These are phyloP conservation scores for Cottus gobio DNA, from an alignment of 2,113 vertebrate genomes.

Conservation along the genomic window DNA sequence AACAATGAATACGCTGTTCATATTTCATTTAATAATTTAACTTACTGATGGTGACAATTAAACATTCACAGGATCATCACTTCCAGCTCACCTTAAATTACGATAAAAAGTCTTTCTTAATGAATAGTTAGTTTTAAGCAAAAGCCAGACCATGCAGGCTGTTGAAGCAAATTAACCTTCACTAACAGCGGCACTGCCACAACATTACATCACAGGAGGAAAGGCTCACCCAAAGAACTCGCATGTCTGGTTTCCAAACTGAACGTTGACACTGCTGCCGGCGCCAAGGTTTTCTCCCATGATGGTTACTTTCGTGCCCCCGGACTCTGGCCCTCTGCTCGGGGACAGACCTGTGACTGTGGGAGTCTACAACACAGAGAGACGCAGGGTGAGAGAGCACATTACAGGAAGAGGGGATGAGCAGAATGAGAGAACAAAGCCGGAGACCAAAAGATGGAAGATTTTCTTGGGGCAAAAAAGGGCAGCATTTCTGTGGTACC, in stretches of 20 bases:
- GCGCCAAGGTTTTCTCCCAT: conserved; percentile 92
- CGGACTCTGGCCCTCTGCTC: conserved; percentile 93
- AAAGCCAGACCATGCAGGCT: neutral
- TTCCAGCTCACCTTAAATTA: conserved; percentile 7
- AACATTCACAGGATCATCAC: neutral
- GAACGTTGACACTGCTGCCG: conserved; percentile 91
- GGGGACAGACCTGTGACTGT: conserved; percentile 89
- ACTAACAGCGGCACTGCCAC: conserved; percentile 8
- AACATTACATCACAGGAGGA: too few species aligned
- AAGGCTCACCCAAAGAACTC: conserved; percentile 91
- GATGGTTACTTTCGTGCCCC: conserved; percentile 96
- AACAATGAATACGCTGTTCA: neutral
- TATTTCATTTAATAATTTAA: neutral
- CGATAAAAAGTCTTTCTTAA: conserved; percentile 9
- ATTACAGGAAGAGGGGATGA: neutral
- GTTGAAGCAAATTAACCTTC: conserved; percentile 13
- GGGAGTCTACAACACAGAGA: conserved; percentile 84
- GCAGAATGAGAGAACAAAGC: conserved; percentile 4
- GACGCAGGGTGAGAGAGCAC: conserved; percentile 4
- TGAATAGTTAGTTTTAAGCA: conserved; percentile 8
- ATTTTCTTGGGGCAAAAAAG: conserved; percentile 9
- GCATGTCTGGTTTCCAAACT: conserved; percentile 97
- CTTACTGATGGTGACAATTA: neutral
- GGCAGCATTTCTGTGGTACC: conserved; percentile 21
- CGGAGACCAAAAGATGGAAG: conserved; percentile 10